A percentile compares a stretch with the other conserved stretches of the same genome.
Conservation (phyloP, 2,888 invertebrate genomes). For the Dascillus cervinus region DNA sequence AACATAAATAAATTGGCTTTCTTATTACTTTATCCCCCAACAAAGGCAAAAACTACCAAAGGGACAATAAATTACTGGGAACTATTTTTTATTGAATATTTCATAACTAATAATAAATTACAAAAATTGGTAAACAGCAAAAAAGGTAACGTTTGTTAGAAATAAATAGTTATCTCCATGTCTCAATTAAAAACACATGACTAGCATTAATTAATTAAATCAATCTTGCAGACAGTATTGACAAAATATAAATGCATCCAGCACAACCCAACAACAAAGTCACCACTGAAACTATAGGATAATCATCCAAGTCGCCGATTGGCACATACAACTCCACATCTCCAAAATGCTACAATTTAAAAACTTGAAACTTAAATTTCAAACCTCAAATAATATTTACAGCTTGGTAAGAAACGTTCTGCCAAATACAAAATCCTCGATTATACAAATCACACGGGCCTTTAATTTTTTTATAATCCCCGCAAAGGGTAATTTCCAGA, state of each 20-base stretch:
- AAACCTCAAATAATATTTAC: conserved; percentile 28
- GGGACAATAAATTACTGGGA: no score
- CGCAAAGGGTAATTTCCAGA: conserved; percentile 27
- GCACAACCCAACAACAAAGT: conserved; percentile 41
- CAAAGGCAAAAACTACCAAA: no score
- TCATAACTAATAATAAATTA: no score
- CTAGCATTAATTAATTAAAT: no score
- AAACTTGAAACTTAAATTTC: conserved; percentile 2
- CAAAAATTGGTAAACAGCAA: no score
- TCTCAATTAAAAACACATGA: no score
- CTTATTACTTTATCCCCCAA: no score
- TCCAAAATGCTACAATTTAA: conserved; percentile 34
- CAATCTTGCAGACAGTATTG: conserved; percentile 38
- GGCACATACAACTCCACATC: conserved; percentile 40
- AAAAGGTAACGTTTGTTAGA: no score
- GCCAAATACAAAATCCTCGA: conserved; percentile 36
- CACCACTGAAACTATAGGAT: conserved; percentile 39
- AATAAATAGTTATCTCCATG: no score
- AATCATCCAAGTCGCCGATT: conserved; percentile 42
- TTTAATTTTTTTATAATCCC: conserved; percentile 28
- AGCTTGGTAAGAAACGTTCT: conserved; percentile 40
- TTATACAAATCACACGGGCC: conserved; percentile 36
- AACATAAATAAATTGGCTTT: no score
- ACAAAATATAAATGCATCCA: conserved; percentile 43
- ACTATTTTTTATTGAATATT: no score